phyloP scores from a whole-genome alignment of 2,888 invertebrate genomes.

The Leptinotarsa juncta region DNA sequence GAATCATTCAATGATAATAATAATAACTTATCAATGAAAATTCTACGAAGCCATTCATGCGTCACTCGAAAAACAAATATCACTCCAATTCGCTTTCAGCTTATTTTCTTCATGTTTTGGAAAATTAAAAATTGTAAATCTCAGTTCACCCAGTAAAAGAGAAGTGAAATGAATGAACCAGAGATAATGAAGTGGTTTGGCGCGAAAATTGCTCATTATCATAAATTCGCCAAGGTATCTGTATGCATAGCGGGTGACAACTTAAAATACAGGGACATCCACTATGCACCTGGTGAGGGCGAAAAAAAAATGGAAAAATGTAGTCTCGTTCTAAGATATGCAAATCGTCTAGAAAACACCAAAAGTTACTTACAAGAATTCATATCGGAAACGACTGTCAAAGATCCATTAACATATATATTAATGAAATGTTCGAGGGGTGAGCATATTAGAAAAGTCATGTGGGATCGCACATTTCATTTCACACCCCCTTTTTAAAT shows the following conservation, averaged over 20 bases:
- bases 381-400: not conserved
- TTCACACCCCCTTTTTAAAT: not conserved
- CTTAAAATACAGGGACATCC: constrained; percentile 37
- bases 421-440: not conserved
- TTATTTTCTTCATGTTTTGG: not conserved
- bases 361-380: constrained; percentile 1
- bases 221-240: constrained; percentile 32
- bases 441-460: no score
- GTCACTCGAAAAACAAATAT: not conserved
- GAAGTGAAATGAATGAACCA: constrained; percentile 13
- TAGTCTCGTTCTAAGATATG: constrained; percentile 5
- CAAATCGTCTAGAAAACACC: not conserved
- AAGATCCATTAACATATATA: not conserved
- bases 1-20: no score
- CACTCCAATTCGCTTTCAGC: not conserved
- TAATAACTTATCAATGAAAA: no score
- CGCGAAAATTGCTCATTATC: constrained; percentile 36
- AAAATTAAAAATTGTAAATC: not conserved
- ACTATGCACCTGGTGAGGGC: constrained; percentile 25
- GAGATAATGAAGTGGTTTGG: constrained; percentile 27
- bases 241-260: constrained; percentile 39
- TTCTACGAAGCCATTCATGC: not conserved
- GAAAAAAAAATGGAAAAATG: constrained; percentile 5
- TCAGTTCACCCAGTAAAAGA: constrained; percentile 12
- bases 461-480: no score